phyloP scores from a whole-genome alignment of 2,888 invertebrate species.

The Meganola albula region DNA sequence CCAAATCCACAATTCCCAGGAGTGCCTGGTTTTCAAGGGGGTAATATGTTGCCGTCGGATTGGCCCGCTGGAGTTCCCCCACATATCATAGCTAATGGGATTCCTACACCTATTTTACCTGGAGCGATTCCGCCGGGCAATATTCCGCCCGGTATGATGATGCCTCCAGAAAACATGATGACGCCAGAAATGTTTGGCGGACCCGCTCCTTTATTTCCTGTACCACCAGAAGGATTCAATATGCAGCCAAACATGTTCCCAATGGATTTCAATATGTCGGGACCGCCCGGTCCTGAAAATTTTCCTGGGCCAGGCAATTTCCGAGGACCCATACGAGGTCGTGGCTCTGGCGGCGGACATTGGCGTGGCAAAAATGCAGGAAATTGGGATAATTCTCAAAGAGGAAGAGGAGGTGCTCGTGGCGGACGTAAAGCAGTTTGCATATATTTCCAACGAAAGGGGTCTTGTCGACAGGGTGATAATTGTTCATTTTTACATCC shows the following conservation, averaged over 20 bases:
- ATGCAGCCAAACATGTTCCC: constrained; percentile 72
- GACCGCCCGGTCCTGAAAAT: constrained; percentile 54
- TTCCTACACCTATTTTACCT: constrained; percentile 51
- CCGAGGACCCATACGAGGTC: constrained; percentile 76
- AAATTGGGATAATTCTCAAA: constrained; percentile 66
- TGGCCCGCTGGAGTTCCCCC: constrained; percentile 64
- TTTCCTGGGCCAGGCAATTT: constrained; percentile 64
- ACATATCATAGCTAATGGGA: constrained; percentile 52
- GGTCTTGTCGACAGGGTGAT: constrained; percentile 88
- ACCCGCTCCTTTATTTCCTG: constrained; percentile 32
- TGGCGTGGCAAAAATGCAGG: constrained; percentile 70
- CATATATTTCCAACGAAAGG: constrained; percentile 87
- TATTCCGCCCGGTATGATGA: constrained; percentile 49
- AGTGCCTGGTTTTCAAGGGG: constrained; percentile 62
- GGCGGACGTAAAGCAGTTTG: constrained; percentile 80
- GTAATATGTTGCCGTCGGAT: constrained; percentile 54
- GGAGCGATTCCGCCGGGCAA: constrained; percentile 47
- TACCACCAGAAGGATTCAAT: constrained; percentile 56
- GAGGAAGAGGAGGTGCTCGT: constrained; percentile 70
- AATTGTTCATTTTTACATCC: constrained; percentile 91
- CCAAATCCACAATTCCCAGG: constrained; percentile 67
- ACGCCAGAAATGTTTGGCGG: constrained; percentile 44
- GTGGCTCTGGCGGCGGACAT: constrained; percentile 68
- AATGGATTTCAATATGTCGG: constrained; percentile 71
- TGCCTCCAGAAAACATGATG: constrained; percentile 44